phyloP scores from a whole-genome alignment of 2,113 vertebrate species.

The Rhinichthys klamathensis region DNA sequence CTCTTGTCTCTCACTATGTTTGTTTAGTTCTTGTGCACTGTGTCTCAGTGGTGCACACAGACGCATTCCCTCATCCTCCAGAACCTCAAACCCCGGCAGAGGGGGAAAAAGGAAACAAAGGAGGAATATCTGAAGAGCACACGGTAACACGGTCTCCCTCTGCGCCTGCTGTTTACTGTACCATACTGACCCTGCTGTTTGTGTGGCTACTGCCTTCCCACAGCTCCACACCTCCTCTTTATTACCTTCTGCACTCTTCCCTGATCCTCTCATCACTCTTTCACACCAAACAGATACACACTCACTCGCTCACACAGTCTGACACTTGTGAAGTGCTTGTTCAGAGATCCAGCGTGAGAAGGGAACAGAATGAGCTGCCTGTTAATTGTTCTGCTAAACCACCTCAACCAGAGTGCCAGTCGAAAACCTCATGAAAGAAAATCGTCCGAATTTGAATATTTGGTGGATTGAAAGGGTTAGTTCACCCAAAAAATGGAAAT shows the following conservation, averaged over 20 bases:
- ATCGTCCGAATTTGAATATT: not conserved
- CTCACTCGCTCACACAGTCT: not conserved
- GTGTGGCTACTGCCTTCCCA: conserved; percentile 1
- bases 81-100: conserved; percentile 95
- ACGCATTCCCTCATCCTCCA: conserved; percentile 98
- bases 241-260: not conserved
- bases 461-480: not conserved
- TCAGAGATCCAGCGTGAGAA: conserved; percentile 18
- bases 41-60: conserved; percentile 99
- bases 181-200: not conserved
- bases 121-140: conserved; percentile 98
- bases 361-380: conserved; percentile 4
- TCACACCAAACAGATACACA: conserved; percentile 29
- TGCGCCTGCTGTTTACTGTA: not conserved
- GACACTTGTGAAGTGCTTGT: conserved; percentile 36
- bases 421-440: not conserved
- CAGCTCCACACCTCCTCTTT: conserved; percentile 27
- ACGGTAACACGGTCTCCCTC: conserved; percentile 74
- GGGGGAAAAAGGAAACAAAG: conserved; percentile 96
- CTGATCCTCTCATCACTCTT: not conserved
- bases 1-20: conserved; percentile 10
- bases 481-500: too few species aligned
- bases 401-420: conserved; percentile 8
- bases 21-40: conserved; percentile 87
- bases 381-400: conserved; percentile 34